Conservation (phyloP, 2,888 invertebrate species). For the Agrochola litura region DNA sequence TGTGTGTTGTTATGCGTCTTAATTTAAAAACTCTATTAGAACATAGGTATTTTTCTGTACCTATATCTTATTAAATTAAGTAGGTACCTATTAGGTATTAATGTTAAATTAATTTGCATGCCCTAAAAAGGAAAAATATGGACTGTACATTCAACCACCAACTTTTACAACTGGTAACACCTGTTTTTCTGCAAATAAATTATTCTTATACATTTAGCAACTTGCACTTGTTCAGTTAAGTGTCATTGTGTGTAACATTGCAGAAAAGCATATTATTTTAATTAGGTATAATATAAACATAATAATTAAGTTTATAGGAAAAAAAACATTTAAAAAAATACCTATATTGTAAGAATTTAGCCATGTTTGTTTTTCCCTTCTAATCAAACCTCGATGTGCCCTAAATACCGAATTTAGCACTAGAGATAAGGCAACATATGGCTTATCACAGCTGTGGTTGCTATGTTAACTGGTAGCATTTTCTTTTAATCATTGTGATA, state of each 20-base stretch:
- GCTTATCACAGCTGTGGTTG: slow-evolving; percentile 8
- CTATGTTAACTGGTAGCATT: neutral
- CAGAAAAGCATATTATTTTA: neutral
- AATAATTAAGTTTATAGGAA: neutral
- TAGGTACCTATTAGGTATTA: too few relatives aligned
- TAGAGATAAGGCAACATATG: slow-evolving; percentile 11
- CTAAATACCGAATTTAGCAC: slow-evolving; percentile 25
- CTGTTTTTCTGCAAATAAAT: too few relatives aligned
- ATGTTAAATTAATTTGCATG: neutral
- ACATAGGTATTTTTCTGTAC: too few relatives aligned
- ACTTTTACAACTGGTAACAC: too few relatives aligned
- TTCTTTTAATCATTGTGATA: neutral
- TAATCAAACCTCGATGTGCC: slow-evolving; percentile 26
- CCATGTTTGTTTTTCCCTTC: neutral
- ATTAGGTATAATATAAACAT: too few relatives aligned
- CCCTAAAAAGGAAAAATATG: neutral
- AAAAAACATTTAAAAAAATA: neutral
- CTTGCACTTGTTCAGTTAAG: too few relatives aligned
- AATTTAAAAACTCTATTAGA: too few relatives aligned
- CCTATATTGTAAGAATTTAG: neutral
- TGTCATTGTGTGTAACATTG: too few relatives aligned
- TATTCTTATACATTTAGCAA: too few relatives aligned
- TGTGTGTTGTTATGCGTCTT: too few relatives aligned
- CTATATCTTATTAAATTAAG: too few relatives aligned
- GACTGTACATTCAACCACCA: neutral